phyloP scores from a whole-genome alignment of 2,113 vertebrate species.

The Motacilla tschutschensis region DNA sequence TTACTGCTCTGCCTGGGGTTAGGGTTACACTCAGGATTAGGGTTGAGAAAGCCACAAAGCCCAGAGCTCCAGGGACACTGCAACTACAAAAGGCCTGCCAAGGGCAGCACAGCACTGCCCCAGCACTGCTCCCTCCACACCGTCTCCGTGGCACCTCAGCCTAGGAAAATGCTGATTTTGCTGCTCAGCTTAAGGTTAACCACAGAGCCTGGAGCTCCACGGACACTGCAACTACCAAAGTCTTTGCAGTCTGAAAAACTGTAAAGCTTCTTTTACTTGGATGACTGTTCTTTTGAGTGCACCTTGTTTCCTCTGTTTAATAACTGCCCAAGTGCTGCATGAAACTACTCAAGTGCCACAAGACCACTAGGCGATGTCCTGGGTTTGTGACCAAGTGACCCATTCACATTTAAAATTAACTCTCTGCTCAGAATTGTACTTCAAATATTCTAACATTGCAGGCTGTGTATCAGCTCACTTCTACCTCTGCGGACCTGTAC shows the following conservation, averaged over 20 bases:
- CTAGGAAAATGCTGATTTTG: background rate
- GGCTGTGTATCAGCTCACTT: background rate
- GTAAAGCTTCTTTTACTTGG: background rate
- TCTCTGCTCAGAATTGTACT: background rate
- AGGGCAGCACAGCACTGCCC: background rate
- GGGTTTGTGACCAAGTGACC: background rate
- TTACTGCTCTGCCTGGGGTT: background rate
- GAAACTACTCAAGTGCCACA: background rate
- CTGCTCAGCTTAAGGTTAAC: background rate
- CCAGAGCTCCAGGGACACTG: background rate
- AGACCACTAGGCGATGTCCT: background rate
- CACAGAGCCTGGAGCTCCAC: background rate
- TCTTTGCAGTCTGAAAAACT: background rate
- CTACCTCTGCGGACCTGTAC: background rate
- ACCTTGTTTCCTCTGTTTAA: background rate
- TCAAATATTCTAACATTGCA: background rate
- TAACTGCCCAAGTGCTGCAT: background rate
- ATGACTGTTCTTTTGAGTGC: background rate
- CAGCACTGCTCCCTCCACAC: background rate
- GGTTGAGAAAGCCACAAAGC: background rate
- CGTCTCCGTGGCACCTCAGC: fast-evolving
- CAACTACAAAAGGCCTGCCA: background rate
- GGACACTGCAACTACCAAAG: background rate
- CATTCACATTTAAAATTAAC: background rate
- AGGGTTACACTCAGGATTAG: background rate